Percentiles rank a stretch among this genome's conserved stretches.
Conservation (phyloP, 2,888 invertebrate genomes). For the Endotricha flammealis region DNA sequence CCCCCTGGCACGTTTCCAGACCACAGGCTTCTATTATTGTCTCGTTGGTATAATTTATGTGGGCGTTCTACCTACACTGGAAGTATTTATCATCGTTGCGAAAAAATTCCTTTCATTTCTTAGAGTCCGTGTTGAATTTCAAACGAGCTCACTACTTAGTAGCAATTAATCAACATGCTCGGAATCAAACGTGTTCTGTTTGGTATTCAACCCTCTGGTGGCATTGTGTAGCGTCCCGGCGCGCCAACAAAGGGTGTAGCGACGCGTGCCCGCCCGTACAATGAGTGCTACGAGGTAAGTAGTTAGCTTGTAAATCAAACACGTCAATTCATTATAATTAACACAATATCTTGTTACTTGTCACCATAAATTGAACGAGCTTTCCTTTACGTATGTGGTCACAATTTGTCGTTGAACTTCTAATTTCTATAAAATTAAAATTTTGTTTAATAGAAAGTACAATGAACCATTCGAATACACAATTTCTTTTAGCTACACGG, state of each 20-base stretch:
- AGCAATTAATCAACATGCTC: slow-evolving; percentile 19
- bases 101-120: not conserved
- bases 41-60: slow-evolving; percentile 21
- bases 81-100: slow-evolving; percentile 5
- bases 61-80: slow-evolving; percentile 10
- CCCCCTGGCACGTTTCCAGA: slow-evolving; percentile 24
- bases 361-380: slow-evolving; percentile 16
- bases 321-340: slow-evolving; percentile 29
- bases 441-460: too few relatives aligned
- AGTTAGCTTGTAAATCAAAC: slow-evolving; percentile 34
- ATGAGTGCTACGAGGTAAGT: slow-evolving; percentile 25
- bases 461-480: too few relatives aligned
- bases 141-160: not conserved
- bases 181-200: slow-evolving; percentile 26
- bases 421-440: too few relatives aligned
- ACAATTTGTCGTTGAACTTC: too few relatives aligned
- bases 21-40: slow-evolving; percentile 16
- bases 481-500: too few relatives aligned
- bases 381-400: slow-evolving; percentile 9
- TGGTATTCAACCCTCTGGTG: slow-evolving; percentile 31
- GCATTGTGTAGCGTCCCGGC: slow-evolving; percentile 20
- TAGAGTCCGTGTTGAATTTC: not conserved
- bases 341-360: slow-evolving; percentile 16
- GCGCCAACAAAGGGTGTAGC: slow-evolving; percentile 30
- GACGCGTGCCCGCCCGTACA: slow-evolving; percentile 25